Conservation (phyloP, 2,113 vertebrate genomes). For the Ctenodactylus gundi region DNA sequence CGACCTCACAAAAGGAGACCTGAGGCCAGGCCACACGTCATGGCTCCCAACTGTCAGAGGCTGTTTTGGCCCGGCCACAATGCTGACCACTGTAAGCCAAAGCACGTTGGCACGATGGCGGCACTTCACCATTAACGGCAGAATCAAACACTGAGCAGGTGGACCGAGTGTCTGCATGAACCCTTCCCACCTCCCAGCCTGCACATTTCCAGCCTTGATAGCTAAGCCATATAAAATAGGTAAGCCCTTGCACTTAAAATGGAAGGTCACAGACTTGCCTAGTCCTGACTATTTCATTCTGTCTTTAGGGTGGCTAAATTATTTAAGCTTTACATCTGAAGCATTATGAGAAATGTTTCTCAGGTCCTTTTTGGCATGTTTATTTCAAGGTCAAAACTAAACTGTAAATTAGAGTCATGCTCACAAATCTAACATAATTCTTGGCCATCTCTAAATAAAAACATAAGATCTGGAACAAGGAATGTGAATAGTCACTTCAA, state of each 20-base stretch:
- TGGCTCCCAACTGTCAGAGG: background rate
- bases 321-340: background rate
- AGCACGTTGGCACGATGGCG: background rate
- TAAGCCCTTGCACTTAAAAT: background rate
- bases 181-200: no score
- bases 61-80: background rate
- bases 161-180: background rate
- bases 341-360: background rate
- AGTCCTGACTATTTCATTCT: background rate
- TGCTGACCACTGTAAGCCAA: background rate
- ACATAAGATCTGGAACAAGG: background rate
- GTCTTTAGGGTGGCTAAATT: background rate
- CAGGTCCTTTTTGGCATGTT: background rate
- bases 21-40: fast-evolving
- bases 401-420: background rate
- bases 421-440: background rate
- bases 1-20: background rate
- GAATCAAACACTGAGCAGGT: background rate
- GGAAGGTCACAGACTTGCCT: background rate
- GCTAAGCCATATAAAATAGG: background rate
- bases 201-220: background rate
- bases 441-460: background rate
- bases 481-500: background rate
- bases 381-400: background rate
- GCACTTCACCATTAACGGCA: background rate